Evolutionary conservation across 2,888 invertebrate genomes (phyloP).

Genomic region (Ectemnius cavifrons): DNA sequence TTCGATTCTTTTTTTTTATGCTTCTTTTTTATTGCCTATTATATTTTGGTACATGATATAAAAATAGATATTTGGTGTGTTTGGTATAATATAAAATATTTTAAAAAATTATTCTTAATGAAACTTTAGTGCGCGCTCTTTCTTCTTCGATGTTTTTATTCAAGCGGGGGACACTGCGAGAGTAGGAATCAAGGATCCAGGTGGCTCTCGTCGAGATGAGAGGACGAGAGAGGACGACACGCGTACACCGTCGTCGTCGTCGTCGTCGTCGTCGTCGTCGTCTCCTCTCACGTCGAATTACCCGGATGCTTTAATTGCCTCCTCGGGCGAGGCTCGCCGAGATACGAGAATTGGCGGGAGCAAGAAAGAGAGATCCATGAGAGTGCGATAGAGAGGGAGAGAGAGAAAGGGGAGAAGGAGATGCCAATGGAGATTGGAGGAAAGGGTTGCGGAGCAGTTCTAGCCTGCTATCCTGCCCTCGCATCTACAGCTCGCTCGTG

Average conservation of each 20-base stretch:
- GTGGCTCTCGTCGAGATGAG: slow-evolving; percentile 50
- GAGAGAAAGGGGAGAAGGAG: slow-evolving; percentile 33
- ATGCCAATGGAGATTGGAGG: slow-evolving; percentile 58
- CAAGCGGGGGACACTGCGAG: not conserved
- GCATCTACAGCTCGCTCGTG: slow-evolving; percentile 66
- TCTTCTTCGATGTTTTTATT: not conserved
- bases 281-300: slow-evolving; percentile 59
- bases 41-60: too few relatives aligned
- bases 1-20: too few relatives aligned
- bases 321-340: slow-evolving; percentile 61
- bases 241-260: slow-evolving; percentile 27
- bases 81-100: too few relatives aligned
- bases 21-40: too few relatives aligned
- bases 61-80: too few relatives aligned
- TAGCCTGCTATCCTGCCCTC: slow-evolving; percentile 59
- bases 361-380: not conserved
- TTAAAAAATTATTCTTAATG: too few relatives aligned
- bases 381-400: not conserved
- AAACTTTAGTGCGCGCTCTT: too few relatives aligned
- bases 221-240: slow-evolving; percentile 47
- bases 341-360: slow-evolving; percentile 14
- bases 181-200: slow-evolving; percentile 25
- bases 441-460: slow-evolving; percentile 63
- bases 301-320: slow-evolving; percentile 75
- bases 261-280: too few relatives aligned